Evolutionary conservation across 2,113 vertebrate genomes (phyloP).

Genomic region (Gallinago jamesoni): DNA sequence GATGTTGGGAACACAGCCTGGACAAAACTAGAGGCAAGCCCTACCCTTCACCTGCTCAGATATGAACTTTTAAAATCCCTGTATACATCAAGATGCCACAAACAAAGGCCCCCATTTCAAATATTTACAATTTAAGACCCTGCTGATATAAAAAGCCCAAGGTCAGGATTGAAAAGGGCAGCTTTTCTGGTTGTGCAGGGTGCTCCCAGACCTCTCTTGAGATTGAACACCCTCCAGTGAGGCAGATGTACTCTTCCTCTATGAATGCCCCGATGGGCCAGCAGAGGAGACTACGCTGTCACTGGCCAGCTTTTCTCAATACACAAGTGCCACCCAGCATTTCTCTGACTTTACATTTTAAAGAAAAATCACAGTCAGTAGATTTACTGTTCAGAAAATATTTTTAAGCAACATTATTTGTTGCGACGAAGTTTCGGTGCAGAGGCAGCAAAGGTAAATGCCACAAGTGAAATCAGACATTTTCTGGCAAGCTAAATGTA

Average conservation of each 20-base stretch:
- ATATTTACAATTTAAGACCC: not conserved
- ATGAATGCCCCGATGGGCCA: not conserved
- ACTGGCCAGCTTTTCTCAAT: not conserved
- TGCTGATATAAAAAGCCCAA: not conserved
- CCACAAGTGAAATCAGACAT: not conserved
- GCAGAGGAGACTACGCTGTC: not conserved
- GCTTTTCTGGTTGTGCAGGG: not conserved
- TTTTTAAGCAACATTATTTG: not conserved
- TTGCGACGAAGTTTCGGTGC: not conserved
- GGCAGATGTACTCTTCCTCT: not conserved
- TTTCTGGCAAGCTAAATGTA: not conserved
- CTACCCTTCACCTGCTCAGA: not conserved
- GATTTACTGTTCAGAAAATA: slow-evolving; percentile 34
- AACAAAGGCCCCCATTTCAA: not conserved
- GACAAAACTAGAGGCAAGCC: not conserved
- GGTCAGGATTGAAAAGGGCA: not conserved
- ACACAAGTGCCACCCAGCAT: not conserved
- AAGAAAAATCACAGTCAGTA: not conserved
- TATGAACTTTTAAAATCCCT: not conserved
- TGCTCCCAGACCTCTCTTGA: not conserved
- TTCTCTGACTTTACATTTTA: not conserved
- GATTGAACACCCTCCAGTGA: not conserved
- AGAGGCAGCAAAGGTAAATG: not conserved
- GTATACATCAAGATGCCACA: not conserved
- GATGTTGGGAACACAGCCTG: not conserved